These are phyloP conservation scores for Vireo altiloquus DNA, from an alignment of 2,113 vertebrate genomes.

Conservation along the genomic window DNA sequence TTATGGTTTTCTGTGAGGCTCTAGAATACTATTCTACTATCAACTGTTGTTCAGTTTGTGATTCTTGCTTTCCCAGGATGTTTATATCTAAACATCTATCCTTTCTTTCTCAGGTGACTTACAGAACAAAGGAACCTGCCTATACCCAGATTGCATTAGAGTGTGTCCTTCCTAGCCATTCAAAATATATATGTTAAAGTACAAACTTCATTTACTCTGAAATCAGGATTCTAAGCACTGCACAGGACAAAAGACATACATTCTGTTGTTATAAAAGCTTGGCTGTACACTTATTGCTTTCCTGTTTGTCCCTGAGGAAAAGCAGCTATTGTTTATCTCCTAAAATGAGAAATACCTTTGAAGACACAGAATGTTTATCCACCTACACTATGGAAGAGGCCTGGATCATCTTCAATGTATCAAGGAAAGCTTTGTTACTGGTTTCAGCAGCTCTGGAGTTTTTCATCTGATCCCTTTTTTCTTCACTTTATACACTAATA, in stretches of 20 bases:
- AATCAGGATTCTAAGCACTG: background rate
- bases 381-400: background rate
- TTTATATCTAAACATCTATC: background rate
- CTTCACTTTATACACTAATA: background rate
- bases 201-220: background rate
- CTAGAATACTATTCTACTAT: background rate
- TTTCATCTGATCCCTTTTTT: background rate
- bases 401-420: background rate
- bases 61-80: background rate
- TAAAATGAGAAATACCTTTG: background rate
- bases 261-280: background rate
- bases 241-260: fast-evolving
- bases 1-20: background rate
- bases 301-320: background rate
- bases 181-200: background rate
- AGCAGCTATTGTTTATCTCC: background rate
- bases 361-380: background rate
- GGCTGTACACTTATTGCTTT: background rate
- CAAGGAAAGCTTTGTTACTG: background rate
- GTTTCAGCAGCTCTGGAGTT: background rate
- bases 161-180: background rate
- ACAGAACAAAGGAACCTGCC: background rate
- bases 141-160: background rate
- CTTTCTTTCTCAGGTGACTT: background rate
- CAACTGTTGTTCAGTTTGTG: background rate